Conservation (phyloP, 1,140 invertebrate species). For the Pseudomyrmex pallidus region DNA sequence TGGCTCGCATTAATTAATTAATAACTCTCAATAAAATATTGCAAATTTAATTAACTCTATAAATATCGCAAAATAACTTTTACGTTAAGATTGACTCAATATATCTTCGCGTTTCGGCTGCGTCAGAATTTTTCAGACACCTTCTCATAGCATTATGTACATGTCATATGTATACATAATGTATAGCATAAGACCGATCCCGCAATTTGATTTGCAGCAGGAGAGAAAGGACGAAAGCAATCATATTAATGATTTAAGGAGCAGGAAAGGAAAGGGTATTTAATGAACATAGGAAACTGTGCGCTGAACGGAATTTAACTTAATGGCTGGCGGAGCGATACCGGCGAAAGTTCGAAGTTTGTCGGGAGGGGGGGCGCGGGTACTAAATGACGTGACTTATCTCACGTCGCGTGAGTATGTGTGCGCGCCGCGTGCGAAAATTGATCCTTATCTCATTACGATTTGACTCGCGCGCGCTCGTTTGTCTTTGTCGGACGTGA, state of each 20-base stretch:
- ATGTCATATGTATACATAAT: no score
- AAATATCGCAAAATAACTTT: no score
- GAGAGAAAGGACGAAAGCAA: not conserved
- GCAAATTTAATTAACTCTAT: no score
- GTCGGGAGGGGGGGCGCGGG: not conserved
- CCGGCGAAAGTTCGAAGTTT: constrained; percentile 40
- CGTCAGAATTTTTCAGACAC: no score
- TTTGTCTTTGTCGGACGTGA: constrained; percentile 54
- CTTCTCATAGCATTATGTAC: no score
- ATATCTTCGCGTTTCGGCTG: no score
- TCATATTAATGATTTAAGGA: constrained; percentile 16
- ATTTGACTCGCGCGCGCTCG: constrained; percentile 48
- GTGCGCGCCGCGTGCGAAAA: constrained; percentile 30
- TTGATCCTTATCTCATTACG: constrained; percentile 57
- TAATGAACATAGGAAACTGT: not conserved
- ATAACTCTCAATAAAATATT: no score
- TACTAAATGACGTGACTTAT: constrained; percentile 50
- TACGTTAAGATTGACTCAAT: no score
- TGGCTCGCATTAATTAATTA: no score
- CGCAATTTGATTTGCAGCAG: not conserved
- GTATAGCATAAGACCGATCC: not conserved
- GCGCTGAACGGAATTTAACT: constrained; percentile 16
- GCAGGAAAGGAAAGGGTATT: no score
- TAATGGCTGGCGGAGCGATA: constrained; percentile 16
- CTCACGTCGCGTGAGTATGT: constrained; percentile 8